A percentile compares a stretch with the other conserved stretches of the same genome.
phyloP scores from a whole-genome alignment of 2,113 vertebrate genomes.

The Tragelaphus scriptus region DNA sequence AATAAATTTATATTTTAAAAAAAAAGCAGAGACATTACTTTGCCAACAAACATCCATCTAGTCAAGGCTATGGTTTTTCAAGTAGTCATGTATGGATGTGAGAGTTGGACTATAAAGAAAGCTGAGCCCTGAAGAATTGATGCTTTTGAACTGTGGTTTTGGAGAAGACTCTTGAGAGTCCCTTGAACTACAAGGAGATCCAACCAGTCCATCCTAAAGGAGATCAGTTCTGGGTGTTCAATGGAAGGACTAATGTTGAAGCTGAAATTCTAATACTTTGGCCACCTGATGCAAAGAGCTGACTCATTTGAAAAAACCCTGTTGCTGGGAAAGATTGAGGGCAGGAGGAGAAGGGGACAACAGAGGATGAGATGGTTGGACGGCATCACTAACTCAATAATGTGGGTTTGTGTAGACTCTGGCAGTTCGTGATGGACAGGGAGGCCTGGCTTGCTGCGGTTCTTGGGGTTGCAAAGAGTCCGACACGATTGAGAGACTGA shows the following conservation, averaged over 20 bases:
- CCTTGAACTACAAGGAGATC: not conserved
- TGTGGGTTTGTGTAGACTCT: not conserved
- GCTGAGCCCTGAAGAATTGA: not conserved
- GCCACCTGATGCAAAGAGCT: accelerated
- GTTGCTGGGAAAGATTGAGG: not conserved
- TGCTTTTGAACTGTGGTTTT: not conserved
- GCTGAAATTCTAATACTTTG: not conserved
- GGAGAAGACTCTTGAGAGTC: not conserved
- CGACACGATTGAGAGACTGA: accelerated
- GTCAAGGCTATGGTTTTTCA: not conserved
- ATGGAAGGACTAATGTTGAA: not conserved
- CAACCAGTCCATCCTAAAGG: not conserved
- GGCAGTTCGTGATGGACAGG: not conserved
- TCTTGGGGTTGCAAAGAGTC: not conserved
- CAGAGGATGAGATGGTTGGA: not conserved
- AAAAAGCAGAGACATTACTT: not conserved
- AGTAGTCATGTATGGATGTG: not conserved
- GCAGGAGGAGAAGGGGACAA: not conserved
- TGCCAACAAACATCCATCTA: not conserved
- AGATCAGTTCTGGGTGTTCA: not conserved
- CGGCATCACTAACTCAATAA: not conserved
- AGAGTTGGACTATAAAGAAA: not conserved
- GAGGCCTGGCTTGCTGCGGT: not conserved
- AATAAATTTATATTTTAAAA: too few relatives aligned
- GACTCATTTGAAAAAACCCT: not conserved